Evolutionary conservation across 2,797 vertebrate genomes (phyloP).

Genomic region (Ataeniobius toweri): DNA sequence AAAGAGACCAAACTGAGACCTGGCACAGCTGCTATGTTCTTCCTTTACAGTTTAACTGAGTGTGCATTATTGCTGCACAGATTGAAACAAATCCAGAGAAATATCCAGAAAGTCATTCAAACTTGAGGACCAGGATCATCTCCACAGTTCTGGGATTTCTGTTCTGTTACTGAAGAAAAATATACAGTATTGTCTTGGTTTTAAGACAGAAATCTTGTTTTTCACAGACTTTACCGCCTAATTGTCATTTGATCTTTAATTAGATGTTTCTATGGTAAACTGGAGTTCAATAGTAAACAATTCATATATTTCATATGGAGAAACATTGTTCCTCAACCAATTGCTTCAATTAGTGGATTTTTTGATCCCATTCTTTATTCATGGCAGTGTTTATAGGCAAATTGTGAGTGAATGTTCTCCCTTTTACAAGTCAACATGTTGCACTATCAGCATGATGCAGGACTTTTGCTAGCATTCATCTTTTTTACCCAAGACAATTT

Average conservation of each 20-base stretch:
- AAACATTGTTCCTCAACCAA: not conserved
- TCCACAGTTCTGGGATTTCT: not conserved
- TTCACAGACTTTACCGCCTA: too few relatives aligned
- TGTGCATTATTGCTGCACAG: slow-evolving; percentile 7
- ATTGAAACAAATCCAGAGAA: not conserved
- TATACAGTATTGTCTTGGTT: not conserved
- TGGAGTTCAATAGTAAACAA: not conserved
- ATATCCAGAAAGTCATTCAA: not conserved
- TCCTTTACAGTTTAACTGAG: slow-evolving; percentile 8
- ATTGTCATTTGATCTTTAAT: too few relatives aligned
- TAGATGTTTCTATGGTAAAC: not conserved
- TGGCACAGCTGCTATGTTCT: slow-evolving; percentile 11
- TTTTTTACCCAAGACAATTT: not conserved
- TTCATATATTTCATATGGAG: not conserved
- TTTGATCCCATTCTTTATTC: not conserved
- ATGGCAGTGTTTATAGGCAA: not conserved
- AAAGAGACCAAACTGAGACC: slow-evolving; percentile 34
- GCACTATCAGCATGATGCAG: not conserved
- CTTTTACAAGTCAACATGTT: not conserved
- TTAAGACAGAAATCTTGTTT: too few relatives aligned
- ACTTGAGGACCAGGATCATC: not conserved
- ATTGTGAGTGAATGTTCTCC: not conserved
- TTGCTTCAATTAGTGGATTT: not conserved
- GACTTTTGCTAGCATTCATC: not conserved
- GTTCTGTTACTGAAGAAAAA: not conserved